Percentiles rank a stretch among this genome's conserved stretches.
Evolutionary conservation across 2,888 invertebrate genomes (phyloP).

Genomic region (Dichetophora obliterata): DNA sequence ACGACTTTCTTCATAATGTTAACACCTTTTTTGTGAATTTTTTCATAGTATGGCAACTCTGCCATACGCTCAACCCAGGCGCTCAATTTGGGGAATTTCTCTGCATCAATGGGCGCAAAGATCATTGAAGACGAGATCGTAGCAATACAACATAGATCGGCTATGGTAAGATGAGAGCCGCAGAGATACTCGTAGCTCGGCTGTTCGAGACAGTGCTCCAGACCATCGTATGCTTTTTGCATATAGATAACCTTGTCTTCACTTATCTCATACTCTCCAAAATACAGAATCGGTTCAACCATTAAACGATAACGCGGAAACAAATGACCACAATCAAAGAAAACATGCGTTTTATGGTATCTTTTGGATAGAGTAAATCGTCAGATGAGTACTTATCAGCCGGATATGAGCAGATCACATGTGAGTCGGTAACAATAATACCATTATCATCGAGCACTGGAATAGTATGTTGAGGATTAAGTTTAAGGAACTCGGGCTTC

Average conservation of each 20-base stretch:
- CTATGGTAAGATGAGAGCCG: constrained; percentile 70
- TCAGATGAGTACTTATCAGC: constrained; percentile 72
- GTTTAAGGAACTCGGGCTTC: constrained; percentile 65
- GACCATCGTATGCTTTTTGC: constrained; percentile 69
- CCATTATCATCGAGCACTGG: constrained; percentile 67
- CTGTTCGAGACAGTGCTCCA: constrained; percentile 65
- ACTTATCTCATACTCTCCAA: constrained; percentile 65
- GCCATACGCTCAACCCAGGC: constrained; percentile 69
- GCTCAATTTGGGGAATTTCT: constrained; percentile 68
- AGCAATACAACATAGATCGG: constrained; percentile 70
- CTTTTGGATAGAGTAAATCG: constrained; percentile 73
- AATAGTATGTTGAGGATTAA: constrained; percentile 74
- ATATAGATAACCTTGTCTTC: constrained; percentile 68
- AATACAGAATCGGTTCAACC: constrained; percentile 66
- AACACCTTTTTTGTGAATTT: constrained; percentile 68
- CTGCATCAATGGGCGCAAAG: constrained; percentile 69
- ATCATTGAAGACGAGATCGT: constrained; percentile 68
- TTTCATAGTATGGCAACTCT: constrained; percentile 69
- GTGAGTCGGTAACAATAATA: constrained; percentile 67
- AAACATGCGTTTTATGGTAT: constrained; percentile 70
- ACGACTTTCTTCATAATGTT: constrained; percentile 57
- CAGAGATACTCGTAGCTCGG: constrained; percentile 52
- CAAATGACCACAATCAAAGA: constrained; percentile 65
- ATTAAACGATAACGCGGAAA: constrained; percentile 63
- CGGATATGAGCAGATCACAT: constrained; percentile 72